phyloP scores from a whole-genome alignment of 2,797 vertebrate species.

The Peromyscus attwateri region DNA sequence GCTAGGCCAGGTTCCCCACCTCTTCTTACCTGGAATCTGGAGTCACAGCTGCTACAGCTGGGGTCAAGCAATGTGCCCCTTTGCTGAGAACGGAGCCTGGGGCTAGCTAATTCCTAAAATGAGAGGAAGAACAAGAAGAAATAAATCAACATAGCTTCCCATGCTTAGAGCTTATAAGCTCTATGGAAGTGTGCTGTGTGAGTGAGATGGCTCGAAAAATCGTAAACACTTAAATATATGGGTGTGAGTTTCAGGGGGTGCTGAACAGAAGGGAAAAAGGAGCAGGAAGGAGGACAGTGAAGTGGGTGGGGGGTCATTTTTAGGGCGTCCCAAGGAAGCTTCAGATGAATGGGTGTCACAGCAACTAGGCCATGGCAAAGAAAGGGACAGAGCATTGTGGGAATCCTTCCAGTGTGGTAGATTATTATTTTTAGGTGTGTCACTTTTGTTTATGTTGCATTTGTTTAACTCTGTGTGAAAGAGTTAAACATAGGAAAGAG shows the following conservation, averaged over 20 bases:
- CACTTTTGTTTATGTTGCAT: too few relatives aligned
- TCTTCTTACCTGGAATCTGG: slow-evolving; percentile 25
- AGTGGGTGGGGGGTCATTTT: background rate
- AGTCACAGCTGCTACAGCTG: slow-evolving; percentile 14
- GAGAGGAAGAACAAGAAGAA: slow-evolving; percentile 9
- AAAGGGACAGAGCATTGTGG: too few relatives aligned
- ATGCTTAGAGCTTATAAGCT: background rate
- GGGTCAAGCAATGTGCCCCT: background rate
- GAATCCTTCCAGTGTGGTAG: too few relatives aligned
- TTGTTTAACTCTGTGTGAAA: too few relatives aligned
- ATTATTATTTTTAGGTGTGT: too few relatives aligned
- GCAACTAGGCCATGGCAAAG: too few relatives aligned
- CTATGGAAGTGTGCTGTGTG: background rate
- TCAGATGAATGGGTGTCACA: too few relatives aligned
- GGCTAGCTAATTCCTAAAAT: background rate
- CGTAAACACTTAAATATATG: background rate
- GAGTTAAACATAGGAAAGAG: too few relatives aligned
- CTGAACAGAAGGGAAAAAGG: background rate
- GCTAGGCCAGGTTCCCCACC: background rate
- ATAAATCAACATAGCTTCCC: slow-evolving; percentile 7
- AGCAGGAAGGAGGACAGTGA: background rate
- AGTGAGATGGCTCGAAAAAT: slow-evolving; percentile 18
- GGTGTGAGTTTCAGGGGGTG: background rate
- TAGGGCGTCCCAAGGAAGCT: background rate
- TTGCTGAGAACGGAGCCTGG: slow-evolving; percentile 28